Conservation (phyloP, 2,888 invertebrate genomes). For the Lithophane socia region DNA sequence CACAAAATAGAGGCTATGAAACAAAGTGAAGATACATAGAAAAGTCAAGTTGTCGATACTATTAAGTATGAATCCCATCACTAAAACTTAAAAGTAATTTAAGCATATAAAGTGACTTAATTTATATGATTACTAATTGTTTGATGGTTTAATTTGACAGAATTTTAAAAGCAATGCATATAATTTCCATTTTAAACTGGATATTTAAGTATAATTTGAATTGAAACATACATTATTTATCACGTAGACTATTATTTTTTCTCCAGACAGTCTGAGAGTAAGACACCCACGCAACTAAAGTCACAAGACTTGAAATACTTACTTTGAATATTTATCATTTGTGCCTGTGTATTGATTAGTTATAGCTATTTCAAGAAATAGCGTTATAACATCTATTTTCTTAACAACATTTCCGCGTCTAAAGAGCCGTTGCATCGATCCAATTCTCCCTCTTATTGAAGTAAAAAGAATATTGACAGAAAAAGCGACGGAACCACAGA, state of each 20-base stretch:
- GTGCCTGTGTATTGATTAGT: neutral
- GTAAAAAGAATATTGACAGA: slow-evolving; percentile 11
- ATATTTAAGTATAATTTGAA: slow-evolving; percentile 21
- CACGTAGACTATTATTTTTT: slow-evolving; percentile 18
- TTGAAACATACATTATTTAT: slow-evolving; percentile 20
- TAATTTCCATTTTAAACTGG: slow-evolving; percentile 19
- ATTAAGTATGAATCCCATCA: slow-evolving; percentile 16
- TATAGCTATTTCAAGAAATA: neutral
- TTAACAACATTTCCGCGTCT: neutral
- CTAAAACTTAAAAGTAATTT: slow-evolving; percentile 16
- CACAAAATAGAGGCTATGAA: neutral
- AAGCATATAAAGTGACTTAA: slow-evolving; percentile 25
- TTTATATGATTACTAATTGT: slow-evolving; percentile 29
- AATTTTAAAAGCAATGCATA: slow-evolving; percentile 25
- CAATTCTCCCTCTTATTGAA: neutral
- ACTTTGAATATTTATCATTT: neutral
- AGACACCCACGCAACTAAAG: neutral
- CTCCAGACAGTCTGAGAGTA: neutral
- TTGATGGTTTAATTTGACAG: slow-evolving; percentile 23
- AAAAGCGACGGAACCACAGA: slow-evolving; percentile 44
- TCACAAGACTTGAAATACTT: neutral
- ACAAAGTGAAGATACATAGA: neutral
- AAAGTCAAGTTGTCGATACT: slow-evolving; percentile 18
- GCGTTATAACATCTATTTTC: neutral
- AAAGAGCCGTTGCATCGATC: neutral